A percentile compares a stretch with the other conserved stretches of the same genome.
phyloP scores from a whole-genome alignment of 2,113 vertebrate genomes.

The Ramphastos sulfuratus region DNA sequence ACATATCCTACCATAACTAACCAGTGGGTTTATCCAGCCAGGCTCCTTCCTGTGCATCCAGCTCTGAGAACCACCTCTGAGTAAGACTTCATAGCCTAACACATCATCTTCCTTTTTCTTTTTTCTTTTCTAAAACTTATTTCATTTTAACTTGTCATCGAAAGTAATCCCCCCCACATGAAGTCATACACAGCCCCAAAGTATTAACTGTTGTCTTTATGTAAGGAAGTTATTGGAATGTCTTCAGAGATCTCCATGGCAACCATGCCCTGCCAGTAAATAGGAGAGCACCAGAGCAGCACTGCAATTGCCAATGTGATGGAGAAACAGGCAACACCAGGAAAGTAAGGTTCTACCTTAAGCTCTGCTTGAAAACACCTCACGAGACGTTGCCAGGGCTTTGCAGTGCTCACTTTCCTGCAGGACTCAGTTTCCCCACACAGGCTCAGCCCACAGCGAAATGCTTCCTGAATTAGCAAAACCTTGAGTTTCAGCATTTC shows the following conservation, averaged over 20 bases:
- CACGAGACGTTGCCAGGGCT: neutral
- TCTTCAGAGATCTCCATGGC: conserved; percentile 68
- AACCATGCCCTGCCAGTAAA: conserved; percentile 67
- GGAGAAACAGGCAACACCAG: neutral
- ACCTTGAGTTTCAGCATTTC: neutral
- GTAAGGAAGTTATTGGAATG: conserved; percentile 57
- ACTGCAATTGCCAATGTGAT: neutral
- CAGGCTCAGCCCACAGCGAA: neutral
- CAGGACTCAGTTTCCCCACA: neutral
- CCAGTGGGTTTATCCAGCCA: neutral
- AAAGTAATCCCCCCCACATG: neutral
- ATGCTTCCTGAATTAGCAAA: neutral
- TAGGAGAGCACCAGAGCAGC: conserved; percentile 38
- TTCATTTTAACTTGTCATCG: neutral
- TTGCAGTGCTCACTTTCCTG: neutral
- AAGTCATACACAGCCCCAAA: neutral
- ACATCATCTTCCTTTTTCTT: neutral
- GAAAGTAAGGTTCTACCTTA: neutral
- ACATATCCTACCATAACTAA: neutral
- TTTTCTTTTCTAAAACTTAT: neutral
- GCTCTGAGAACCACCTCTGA: neutral
- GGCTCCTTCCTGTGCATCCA: neutral
- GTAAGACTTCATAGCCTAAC: neutral
- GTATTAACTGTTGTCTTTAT: conserved; percentile 41
- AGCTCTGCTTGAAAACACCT: fast-evolving